Evolutionary conservation across 2,113 vertebrate species (phyloP).

Genomic region (Psittacula cyanocephala): DNA sequence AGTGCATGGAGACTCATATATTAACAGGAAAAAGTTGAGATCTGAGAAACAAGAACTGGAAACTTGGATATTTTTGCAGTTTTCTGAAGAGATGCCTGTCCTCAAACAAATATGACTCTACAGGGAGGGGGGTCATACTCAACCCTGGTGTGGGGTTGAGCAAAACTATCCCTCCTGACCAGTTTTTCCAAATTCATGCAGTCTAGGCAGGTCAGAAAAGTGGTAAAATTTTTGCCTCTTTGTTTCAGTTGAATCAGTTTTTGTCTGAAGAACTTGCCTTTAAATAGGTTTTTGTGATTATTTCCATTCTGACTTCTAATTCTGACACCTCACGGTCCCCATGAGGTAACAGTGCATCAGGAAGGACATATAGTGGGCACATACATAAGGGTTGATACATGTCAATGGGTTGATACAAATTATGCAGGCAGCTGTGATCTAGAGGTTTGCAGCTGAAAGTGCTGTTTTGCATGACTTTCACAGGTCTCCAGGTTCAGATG

Average conservation of each 20-base stretch:
- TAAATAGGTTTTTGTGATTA: neutral
- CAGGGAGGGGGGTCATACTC: too few relatives aligned
- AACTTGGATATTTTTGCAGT: neutral
- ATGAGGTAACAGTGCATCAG: neutral
- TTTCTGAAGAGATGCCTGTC: neutral
- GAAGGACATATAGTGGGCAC: neutral
- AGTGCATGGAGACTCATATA: neutral
- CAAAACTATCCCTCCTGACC: neutral
- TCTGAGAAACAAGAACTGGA: neutral
- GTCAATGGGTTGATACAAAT: neutral
- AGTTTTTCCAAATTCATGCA: neutral
- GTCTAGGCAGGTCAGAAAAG: neutral
- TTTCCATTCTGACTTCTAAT: neutral
- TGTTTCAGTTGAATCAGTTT: neutral
- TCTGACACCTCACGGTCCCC: neutral
- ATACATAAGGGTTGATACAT: neutral
- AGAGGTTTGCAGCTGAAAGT: neutral
- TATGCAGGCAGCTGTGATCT: neutral
- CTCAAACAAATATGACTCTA: neutral
- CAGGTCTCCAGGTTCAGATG: neutral
- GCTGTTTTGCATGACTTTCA: neutral
- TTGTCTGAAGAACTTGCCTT: neutral
- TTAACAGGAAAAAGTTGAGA: neutral
- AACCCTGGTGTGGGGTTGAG: neutral
- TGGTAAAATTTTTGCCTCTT: neutral